phyloP scores from a whole-genome alignment of 2,113 vertebrate genomes.

The Synchiropus splendidus region DNA sequence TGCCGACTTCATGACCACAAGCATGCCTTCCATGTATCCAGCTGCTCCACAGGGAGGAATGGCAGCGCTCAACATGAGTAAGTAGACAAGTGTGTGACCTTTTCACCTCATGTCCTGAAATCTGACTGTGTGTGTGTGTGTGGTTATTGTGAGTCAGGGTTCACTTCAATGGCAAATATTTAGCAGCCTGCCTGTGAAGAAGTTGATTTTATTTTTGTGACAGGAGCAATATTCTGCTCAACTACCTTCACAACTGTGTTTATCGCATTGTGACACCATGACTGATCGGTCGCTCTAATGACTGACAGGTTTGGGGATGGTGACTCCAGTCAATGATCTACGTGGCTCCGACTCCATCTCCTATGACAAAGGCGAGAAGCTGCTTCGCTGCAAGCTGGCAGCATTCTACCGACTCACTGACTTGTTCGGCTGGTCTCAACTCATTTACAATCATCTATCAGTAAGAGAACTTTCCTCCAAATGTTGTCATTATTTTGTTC shows the following conservation, averaged over 20 bases:
- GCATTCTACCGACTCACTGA: constrained; percentile 92
- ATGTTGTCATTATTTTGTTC: not conserved
- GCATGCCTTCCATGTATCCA: constrained; percentile 87
- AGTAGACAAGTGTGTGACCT: constrained; percentile 49
- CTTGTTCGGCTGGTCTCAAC: constrained; percentile 94
- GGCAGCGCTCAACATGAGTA: constrained; percentile 96
- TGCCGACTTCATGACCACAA: constrained; percentile 94
- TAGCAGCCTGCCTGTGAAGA: too few species aligned
- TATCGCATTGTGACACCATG: too few species aligned
- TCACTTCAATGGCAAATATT: too few species aligned
- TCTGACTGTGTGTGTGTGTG: too few species aligned
- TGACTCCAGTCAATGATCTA: constrained; percentile 94
- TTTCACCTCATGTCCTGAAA: constrained; percentile 9
- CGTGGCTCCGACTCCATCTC: constrained; percentile 94
- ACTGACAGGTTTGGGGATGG: constrained; percentile 88
- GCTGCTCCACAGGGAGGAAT: constrained; percentile 92
- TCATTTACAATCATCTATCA: constrained; percentile 98
- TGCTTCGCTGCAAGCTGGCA: constrained; percentile 88
- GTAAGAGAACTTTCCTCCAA: constrained; percentile 50
- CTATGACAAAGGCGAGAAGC: constrained; percentile 95
- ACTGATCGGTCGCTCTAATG: not conserved
- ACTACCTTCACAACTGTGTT: too few species aligned
- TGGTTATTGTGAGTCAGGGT: too few species aligned
- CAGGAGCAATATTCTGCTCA: too few species aligned
- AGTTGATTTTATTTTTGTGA: too few species aligned